phyloP scores from a whole-genome alignment of 2,797 vertebrate genomes.

The Arctocebus calabarensis region DNA sequence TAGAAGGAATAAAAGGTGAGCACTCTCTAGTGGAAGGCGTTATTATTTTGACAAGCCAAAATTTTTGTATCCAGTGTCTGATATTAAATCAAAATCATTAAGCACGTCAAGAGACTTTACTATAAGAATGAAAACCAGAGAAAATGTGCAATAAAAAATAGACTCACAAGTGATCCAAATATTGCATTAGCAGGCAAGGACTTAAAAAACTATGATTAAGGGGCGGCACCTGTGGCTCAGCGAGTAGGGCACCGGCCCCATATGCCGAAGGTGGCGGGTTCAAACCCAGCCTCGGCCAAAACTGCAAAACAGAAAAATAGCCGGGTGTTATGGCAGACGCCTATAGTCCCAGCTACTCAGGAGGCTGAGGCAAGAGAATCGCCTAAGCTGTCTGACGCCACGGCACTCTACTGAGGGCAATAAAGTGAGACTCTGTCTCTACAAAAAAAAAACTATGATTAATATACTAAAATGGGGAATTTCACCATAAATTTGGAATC shows the following conservation, averaged over 20 bases:
- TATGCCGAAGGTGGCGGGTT: too few species aligned
- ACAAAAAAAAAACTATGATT: background rate
- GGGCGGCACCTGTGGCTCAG: too few species aligned
- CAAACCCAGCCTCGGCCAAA: too few species aligned
- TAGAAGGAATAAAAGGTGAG: background rate
- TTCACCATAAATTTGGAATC: background rate
- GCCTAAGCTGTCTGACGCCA: too few species aligned
- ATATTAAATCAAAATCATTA: background rate
- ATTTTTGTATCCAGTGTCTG: constrained; percentile 8
- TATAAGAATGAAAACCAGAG: background rate
- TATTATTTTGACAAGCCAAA: background rate
- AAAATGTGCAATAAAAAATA: background rate
- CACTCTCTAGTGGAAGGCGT: background rate
- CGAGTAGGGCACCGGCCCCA: too few species aligned
- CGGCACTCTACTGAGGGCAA: too few species aligned
- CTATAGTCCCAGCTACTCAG: too few species aligned
- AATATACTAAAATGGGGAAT: background rate
- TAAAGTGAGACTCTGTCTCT: too few species aligned
- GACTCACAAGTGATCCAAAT: background rate
- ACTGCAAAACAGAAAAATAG: too few species aligned
- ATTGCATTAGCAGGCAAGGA: background rate
- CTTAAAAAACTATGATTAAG: background rate
- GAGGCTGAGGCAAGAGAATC: too few species aligned
- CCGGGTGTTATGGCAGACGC: too few species aligned
- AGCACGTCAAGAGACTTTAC: background rate